Evolutionary conservation across 2,888 invertebrate species (phyloP), one percentile per base, ranked within the genome.

Genomic region (Mystacides longicornis): DNA sequence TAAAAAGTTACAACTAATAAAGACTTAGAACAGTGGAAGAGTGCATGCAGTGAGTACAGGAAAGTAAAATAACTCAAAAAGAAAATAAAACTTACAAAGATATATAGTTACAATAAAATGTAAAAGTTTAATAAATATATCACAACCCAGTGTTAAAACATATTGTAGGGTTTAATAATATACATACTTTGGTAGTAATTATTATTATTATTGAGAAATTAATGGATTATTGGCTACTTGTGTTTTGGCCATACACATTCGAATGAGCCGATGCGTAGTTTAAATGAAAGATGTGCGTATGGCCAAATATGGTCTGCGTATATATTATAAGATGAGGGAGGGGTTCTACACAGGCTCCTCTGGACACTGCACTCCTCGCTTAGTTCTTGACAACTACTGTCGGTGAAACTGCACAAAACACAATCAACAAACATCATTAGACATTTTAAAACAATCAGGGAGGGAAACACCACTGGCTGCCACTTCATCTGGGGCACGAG

Each of bases 331-430:
- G 51, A 42, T 51, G 51, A 51, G 37, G 16, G 31, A 31, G 54
- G 54, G 49, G 37, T 54, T 48, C 49, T 54, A 54, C 52, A 48
- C 50, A 50, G 42, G 58, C 49, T 53, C 58, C 58, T 60, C 51
- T 49, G 33, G 56, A 54, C 56, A 56, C 52, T 18, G 47, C 45
- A 45, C 53, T 54, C 53, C 49, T 45, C 31, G 21, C 56, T 60
- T 54, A 60, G 57, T 54, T 37, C 45, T 3, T 27, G 45, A n/a
- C n/a, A n/a, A 16, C n/a, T 51, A 60, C 56, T 56, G 14, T 33
- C 49, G 55, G 61, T 46, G 56, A 11, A 54, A 57, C 61, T 61
- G 61, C 48, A 51, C 49, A 51, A 61, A 58, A 61, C 59, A 61
- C 55, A 59, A 57, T 54, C 53, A 55, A 51, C 55, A 52, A 55